These are phyloP conservation scores for Trichosurus vulpecula DNA, from an alignment of 2,797 vertebrate genomes.

Conservation along the genomic window DNA sequence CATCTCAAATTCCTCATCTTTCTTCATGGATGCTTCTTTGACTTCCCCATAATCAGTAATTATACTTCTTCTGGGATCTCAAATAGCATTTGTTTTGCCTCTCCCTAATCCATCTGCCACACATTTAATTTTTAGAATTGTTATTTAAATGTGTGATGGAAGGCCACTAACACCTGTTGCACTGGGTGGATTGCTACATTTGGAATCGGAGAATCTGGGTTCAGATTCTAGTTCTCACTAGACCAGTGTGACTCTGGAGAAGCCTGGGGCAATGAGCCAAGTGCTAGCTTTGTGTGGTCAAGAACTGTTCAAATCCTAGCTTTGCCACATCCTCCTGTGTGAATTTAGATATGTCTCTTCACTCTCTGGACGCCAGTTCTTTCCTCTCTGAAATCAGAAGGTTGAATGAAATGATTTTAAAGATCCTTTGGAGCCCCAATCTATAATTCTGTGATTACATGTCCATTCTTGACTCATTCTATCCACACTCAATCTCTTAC, in stretches of 20 bases:
- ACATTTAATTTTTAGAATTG: neutral
- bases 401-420: neutral
- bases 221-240: neutral
- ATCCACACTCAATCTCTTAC: neutral
- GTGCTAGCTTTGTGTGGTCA: neutral
- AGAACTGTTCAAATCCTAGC: neutral
- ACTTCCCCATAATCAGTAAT: neutral
- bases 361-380: neutral
- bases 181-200: neutral
- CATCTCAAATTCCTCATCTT: neutral
- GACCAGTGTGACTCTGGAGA: neutral
- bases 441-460: neutral
- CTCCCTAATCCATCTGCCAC: neutral
- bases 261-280: neutral
- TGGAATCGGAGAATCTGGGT: neutral
- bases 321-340: neutral
- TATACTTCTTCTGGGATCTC: neutral
- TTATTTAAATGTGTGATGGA: neutral
- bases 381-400: neutral
- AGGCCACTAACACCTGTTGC: neutral
- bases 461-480: neutral
- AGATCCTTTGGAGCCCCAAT: neutral
- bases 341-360: neutral
- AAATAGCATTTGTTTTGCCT: neutral
- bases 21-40: neutral